Conservation (phyloP, 2,888 invertebrate genomes). For the Gandaritis pyraliata region DNA sequence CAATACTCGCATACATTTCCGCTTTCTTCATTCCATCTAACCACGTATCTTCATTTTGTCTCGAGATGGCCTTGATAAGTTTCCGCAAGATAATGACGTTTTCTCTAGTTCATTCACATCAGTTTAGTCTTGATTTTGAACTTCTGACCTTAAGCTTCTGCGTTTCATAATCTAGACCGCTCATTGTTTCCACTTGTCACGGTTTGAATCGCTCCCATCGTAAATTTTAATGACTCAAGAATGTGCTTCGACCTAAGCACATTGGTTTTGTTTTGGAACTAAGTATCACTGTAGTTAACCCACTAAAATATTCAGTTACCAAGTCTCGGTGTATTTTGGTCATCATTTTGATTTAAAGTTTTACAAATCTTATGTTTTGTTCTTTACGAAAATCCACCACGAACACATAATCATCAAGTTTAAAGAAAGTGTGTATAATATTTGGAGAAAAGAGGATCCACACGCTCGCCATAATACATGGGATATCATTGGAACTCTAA, state of each 20-base stretch:
- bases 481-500: too few relatives aligned
- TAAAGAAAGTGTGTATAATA: too few relatives aligned
- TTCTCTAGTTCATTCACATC: slow-evolving; percentile 58
- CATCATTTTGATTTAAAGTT: not conserved
- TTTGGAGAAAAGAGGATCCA: too few relatives aligned
- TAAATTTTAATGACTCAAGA: slow-evolving; percentile 34
- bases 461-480: too few relatives aligned
- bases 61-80: slow-evolving; percentile 39
- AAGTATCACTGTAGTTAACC: slow-evolving; percentile 6
- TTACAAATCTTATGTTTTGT: not conserved
- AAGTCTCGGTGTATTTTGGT: not conserved
- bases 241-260: slow-evolving; percentile 18
- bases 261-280: slow-evolving; percentile 22
- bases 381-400: too few relatives aligned
- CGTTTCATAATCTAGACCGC: slow-evolving; percentile 33
- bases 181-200: slow-evolving; percentile 31
- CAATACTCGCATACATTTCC: slow-evolving; percentile 54
- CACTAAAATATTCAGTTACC: not conserved
- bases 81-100: slow-evolving; percentile 49
- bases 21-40: slow-evolving; percentile 53
- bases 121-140: slow-evolving; percentile 42
- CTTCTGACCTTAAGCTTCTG: slow-evolving; percentile 44
- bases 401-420: too few relatives aligned
- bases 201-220: slow-evolving; percentile 33
- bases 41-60: slow-evolving; percentile 34